Evolutionary conservation across 2,888 invertebrate species (phyloP), one percentile per base, ranked within the genome.

Genomic region (Thereva nobilitata): DNA sequence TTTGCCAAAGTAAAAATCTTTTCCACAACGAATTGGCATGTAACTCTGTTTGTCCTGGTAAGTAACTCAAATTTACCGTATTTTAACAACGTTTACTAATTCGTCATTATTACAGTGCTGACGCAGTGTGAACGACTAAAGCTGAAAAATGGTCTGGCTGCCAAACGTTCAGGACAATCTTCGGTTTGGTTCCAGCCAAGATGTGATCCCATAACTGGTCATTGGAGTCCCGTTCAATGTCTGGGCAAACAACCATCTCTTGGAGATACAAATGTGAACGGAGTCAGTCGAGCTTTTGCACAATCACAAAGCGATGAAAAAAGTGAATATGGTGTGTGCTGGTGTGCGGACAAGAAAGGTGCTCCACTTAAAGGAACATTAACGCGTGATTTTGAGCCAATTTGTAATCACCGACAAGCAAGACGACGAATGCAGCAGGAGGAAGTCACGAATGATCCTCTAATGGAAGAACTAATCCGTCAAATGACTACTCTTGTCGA

Each of bases 291-390:
- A 4, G 73, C 74, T 38, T 75, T 76, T 59, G 68, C 71, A n/a
- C 38, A 71, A 0, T 55, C 75, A 1, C 63, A 68, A 10, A 7
- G 10, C 4, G 47, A 63, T 1, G 12, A 42, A 10, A 23, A 54
- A 0, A 70, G 71, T 42, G 73, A 74, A 0, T 83, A 88, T 75
- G 91, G 91, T 4, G 90, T 93, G 0, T 93, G 93, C 75, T 93
- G 93, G 93, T 93, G 93, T 77, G 92, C 93, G 2, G 90, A 89
- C 73, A 88, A 88, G 42, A 87, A 89, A 72, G 93, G 93, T 0
- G 91, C 91, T 71, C 91, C 92, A 0, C 80, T 92, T 2, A 92
- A 92, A 77, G 92, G 92, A 1, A 89, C 92, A 0, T 79, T 93
- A 55, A 89, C 90, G 0, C 85, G 92, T 54, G 92, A 91, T 23